These are phyloP conservation scores for Itoplectis maculator DNA, from an alignment of 2,888 invertebrate genomes.

Conservation along the genomic window DNA sequence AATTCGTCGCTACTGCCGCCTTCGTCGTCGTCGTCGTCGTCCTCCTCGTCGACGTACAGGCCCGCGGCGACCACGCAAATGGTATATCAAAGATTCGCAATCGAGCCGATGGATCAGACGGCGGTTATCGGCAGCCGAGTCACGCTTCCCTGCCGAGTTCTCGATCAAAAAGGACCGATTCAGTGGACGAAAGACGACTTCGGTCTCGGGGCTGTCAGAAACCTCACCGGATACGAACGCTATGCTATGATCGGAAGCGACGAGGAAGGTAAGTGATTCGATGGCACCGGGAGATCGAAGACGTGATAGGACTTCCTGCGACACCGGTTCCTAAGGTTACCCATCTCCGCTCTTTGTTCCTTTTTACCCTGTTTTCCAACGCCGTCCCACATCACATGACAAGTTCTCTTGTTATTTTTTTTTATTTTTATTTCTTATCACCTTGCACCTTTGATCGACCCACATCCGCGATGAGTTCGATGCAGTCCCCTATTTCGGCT, in stretches of 20 bases:
- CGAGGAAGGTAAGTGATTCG: slow-evolving; percentile 91
- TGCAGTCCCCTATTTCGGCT: too few species aligned
- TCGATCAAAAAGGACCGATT: slow-evolving; percentile 94
- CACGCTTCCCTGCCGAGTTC: slow-evolving; percentile 95
- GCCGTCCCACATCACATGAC: not conserved
- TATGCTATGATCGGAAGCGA: slow-evolving; percentile 98
- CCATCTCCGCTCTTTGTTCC: not conserved
- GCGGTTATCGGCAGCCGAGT: slow-evolving; percentile 95
- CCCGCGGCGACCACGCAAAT: slow-evolving; percentile 82
- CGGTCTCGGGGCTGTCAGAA: slow-evolving; percentile 95
- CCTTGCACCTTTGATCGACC: not conserved
- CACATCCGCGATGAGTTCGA: not conserved
- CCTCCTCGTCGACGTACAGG: slow-evolving; percentile 75
- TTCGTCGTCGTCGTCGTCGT: slow-evolving; percentile 72
- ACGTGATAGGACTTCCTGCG: slow-evolving; percentile 57
- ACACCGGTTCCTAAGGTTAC: slow-evolving; percentile 21
- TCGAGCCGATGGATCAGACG: slow-evolving; percentile 96
- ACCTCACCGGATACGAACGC: slow-evolving; percentile 95
- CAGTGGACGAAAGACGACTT: slow-evolving; percentile 99
- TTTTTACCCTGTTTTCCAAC: slow-evolving; percentile 1
- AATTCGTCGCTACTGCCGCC: slow-evolving; percentile 51
- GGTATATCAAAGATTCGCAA: slow-evolving; percentile 92
- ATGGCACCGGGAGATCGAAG: slow-evolving; percentile 46
- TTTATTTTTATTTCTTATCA: not conserved
- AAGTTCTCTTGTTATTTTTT: not conserved